phyloP scores from a whole-genome alignment of 2,113 vertebrate species.

The Aphelocoma coerulescens region DNA sequence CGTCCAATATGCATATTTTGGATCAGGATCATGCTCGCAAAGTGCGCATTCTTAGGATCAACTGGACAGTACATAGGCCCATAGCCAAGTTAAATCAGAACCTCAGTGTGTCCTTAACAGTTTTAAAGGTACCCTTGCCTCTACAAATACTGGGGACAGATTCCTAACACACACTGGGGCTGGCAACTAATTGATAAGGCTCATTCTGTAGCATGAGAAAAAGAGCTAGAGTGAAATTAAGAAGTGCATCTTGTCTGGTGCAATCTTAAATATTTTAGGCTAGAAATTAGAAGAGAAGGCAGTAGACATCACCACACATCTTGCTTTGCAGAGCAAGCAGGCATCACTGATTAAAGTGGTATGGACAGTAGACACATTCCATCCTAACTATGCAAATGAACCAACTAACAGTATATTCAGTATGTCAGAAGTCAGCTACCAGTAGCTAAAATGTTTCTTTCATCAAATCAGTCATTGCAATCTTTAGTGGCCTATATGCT shows the following conservation, averaged over 20 bases:
- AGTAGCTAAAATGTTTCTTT: not conserved
- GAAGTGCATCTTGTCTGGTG: not conserved
- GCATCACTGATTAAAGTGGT: not conserved
- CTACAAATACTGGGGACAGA: not conserved
- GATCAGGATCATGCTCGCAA: not conserved
- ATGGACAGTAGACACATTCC: not conserved
- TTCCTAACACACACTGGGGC: not conserved
- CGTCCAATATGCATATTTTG: not conserved
- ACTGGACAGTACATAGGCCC: not conserved
- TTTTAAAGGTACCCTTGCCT: not conserved
- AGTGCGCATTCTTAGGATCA: not conserved
- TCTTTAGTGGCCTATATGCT: not conserved
- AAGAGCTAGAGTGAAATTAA: not conserved
- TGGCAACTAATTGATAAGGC: not conserved
- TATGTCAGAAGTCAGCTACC: not conserved
- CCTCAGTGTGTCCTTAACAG: not conserved
- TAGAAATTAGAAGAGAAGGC: not conserved
- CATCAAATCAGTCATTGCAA: not conserved
- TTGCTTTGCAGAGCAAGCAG: not conserved
- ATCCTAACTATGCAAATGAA: not conserved
- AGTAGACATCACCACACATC: not conserved
- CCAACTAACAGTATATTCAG: not conserved
- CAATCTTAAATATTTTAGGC: not conserved
- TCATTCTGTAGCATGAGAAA: not conserved
- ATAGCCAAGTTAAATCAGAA: not conserved